Evolutionary conservation across 2,797 vertebrate genomes (phyloP).

Genomic region (Setipinna tenuifilis): DNA sequence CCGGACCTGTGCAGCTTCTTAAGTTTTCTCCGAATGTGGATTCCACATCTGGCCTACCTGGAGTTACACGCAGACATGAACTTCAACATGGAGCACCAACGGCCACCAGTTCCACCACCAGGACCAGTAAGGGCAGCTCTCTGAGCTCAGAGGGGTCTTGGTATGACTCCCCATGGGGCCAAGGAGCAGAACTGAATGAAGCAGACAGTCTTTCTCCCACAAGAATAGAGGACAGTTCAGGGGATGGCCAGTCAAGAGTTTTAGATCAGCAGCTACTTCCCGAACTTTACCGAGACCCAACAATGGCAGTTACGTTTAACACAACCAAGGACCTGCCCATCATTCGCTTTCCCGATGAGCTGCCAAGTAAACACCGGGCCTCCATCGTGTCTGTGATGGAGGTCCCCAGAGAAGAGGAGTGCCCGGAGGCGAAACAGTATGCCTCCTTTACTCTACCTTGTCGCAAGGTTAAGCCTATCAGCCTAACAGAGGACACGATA

Average conservation of each 20-base stretch:
- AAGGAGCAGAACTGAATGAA: slow-evolving; percentile 78
- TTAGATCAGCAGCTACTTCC: slow-evolving; percentile 81
- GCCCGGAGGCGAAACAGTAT: slow-evolving; percentile 75
- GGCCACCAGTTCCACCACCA: slow-evolving; percentile 77
- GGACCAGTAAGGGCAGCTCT: slow-evolving; percentile 92
- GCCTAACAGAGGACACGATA: slow-evolving; percentile 71
- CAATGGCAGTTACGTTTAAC: slow-evolving; percentile 75
- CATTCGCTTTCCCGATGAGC: slow-evolving; percentile 67
- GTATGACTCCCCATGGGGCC: slow-evolving; percentile 95
- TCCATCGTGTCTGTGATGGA: slow-evolving; percentile 87
- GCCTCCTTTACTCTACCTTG: slow-evolving; percentile 90
- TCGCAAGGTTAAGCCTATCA: slow-evolving; percentile 78
- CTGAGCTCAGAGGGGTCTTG: slow-evolving; percentile 92
- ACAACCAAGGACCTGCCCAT: slow-evolving; percentile 72
- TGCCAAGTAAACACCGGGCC: slow-evolving; percentile 74
- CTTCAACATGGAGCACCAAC: slow-evolving; percentile 64
- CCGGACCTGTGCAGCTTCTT: slow-evolving; percentile 89
- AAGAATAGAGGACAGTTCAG: slow-evolving; percentile 70
- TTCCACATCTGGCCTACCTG: slow-evolving; percentile 71
- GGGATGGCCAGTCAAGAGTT: slow-evolving; percentile 70
- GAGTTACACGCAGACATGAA: slow-evolving; percentile 69
- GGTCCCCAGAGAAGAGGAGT: slow-evolving; percentile 78
- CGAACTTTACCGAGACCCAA: slow-evolving; percentile 80
- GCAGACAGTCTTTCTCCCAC: slow-evolving; percentile 75
- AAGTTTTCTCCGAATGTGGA: slow-evolving; percentile 87